phyloP scores from a whole-genome alignment of 2,888 invertebrate genomes.

The Tiphia femorata region DNA sequence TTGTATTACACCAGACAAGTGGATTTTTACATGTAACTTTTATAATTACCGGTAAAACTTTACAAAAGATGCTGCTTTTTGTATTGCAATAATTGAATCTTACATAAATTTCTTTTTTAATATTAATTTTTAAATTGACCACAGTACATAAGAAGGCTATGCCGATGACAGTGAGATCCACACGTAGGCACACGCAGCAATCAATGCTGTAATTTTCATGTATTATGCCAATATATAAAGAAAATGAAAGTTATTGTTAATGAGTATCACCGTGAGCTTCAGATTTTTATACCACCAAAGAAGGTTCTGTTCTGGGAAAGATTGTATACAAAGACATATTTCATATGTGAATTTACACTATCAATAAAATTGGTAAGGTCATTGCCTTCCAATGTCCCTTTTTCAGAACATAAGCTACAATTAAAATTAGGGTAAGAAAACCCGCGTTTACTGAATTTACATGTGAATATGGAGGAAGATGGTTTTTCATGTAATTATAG shows the following conservation, averaged over 20 bases:
- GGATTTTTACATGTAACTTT: slow-evolving; percentile 21
- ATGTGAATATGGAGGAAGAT: too few species aligned
- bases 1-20: slow-evolving; percentile 6
- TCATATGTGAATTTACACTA: too few species aligned
- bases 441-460: too few species aligned
- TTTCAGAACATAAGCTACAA: background rate
- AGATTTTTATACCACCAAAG: too few species aligned
- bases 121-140: slow-evolving; percentile 25
- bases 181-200: slow-evolving; percentile 32
- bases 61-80: slow-evolving; percentile 31
- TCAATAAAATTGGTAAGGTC: background rate
- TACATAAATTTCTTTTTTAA: slow-evolving; percentile 18
- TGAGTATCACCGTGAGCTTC: slow-evolving; percentile 11
- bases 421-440: too few species aligned
- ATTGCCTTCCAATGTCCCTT: background rate
- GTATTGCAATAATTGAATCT: slow-evolving; percentile 30
- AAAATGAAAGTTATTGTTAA: slow-evolving; percentile 19
- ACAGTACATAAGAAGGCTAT: slow-evolving; percentile 30
- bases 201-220: slow-evolving; percentile 24
- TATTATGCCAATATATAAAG: too few species aligned
- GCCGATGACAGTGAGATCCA: slow-evolving; percentile 38
- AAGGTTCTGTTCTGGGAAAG: too few species aligned
- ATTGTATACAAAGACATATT: too few species aligned
- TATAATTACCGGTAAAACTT: slow-evolving; percentile 37
- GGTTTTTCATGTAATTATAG: too few species aligned